Evolutionary conservation across 2,888 invertebrate genomes (phyloP), one percentile per base, ranked within the genome.

Genomic region (Drosophila lacicola): DNA sequence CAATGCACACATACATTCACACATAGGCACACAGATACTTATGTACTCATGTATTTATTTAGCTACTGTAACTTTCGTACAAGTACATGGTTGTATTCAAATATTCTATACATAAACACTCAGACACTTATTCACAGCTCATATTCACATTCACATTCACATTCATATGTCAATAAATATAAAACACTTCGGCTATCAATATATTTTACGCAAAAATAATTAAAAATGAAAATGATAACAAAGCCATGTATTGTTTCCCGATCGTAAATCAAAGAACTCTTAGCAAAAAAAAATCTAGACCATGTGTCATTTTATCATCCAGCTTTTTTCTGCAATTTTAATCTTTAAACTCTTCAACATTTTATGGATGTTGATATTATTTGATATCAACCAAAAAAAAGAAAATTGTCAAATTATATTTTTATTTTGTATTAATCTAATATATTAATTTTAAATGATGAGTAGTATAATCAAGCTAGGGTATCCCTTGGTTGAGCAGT

Each of bases 221-320:
- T 17, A 17, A 17, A 41, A 3, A 13, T 45, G 5, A 17, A 45
- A 29, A 37, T 49, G 51, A 42, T 60, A 60, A 74, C 64, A 70
- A 45, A 47, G 64, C 11, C 29, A 25, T 14, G 21, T 25, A 44
- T 69, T 74, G 69, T 73, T 53, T 5, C 39, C 9, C 33, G 41
- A 56, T 19, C 17, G 56, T 29, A 49, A 55, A 74, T 45, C 42
- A 41, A 19, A 33, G 2, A 47, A 39, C 10, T 13, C 21, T 19
- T 5, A 10, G 37, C 33, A 21, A 19, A 17, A 1, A 17, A 3
- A 45, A 29, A 19, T 61, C n/a, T 45, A 14, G 39, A 49, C 14
- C 44, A 69, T 37, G 55, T 65, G 47, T 14, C 33, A 5, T 17
- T 45, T 21, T 21, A 50, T 11, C 58, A 53, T 13, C 19, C 14